These are phyloP conservation scores for Pleuronectes platessa DNA, from an alignment of 2,113 vertebrate genomes.

Conservation along the genomic window DNA sequence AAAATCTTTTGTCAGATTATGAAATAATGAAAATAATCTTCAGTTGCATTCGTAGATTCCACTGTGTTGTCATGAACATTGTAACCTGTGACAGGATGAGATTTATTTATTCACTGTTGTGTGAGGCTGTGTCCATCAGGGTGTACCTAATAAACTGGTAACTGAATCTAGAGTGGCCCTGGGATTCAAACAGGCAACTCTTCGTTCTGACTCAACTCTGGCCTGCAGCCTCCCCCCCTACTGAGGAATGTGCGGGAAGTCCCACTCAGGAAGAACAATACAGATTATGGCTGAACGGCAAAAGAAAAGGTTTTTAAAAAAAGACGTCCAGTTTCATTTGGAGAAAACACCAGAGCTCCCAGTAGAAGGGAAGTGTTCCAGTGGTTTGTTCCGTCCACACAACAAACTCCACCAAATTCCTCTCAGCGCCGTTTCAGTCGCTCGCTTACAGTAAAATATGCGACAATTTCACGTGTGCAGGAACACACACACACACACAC, in stretches of 20 bases:
- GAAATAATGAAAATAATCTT: no score
- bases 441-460: conserved; percentile 29
- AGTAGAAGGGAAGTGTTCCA: neutral
- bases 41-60: no score
- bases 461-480: conserved; percentile 23
- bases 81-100: no score
- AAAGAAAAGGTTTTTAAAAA: neutral
- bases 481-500: conserved; percentile 45
- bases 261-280: conserved; percentile 63
- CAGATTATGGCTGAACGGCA: conserved; percentile 45
- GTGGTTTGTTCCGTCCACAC: neutral
- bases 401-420: conserved; percentile 23
- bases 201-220: conserved; percentile 20
- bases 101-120: no score
- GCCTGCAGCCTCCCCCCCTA: conserved; percentile 47
- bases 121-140: no score
- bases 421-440: conserved; percentile 6
- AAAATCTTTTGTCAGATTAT: no score
- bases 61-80: no score
- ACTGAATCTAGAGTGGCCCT: neutral
- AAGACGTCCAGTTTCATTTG: conserved; percentile 18
- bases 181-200: conserved; percentile 47
- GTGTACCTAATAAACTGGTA: conserved; percentile 1
- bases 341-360: conserved; percentile 10
- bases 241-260: conserved; percentile 73